These are phyloP conservation scores for Megamerina dolium DNA, from an alignment of 2,888 invertebrate species.

Conservation along the genomic window DNA sequence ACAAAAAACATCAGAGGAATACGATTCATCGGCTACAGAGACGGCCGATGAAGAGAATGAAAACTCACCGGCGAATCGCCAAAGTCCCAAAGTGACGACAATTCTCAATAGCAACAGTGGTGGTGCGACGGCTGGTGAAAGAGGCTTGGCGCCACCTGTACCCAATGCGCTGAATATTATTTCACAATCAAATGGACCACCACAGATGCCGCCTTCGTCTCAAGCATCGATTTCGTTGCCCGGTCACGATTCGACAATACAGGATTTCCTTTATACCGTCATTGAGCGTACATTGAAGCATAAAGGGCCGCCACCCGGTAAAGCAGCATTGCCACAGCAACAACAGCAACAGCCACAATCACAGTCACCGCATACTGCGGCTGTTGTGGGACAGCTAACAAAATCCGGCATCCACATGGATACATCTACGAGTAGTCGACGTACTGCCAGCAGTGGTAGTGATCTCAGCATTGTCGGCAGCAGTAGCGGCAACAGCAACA, in stretches of 20 bases:
- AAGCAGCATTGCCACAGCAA: conserved; percentile 17
- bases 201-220: conserved; percentile 11
- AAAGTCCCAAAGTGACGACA: conserved; percentile 49
- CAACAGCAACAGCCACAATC: conserved; percentile 18
- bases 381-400: conserved; percentile 11
- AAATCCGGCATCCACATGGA: conserved; percentile 9
- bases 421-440: neutral
- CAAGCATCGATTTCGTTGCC: conserved; percentile 17
- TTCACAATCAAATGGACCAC: conserved; percentile 30
- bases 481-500: conserved; percentile 23
- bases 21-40: conserved; percentile 71
- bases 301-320: conserved; percentile 48
- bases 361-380: too few species aligned
- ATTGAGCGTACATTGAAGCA: conserved; percentile 76
- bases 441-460: conserved; percentile 6
- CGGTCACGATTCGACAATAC: conserved; percentile 50
- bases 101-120: conserved; percentile 34
- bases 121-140: conserved; percentile 12
- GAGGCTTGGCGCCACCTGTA: conserved; percentile 30
- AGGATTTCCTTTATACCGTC: conserved; percentile 75
- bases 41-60: conserved; percentile 82
- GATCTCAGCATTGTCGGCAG: conserved; percentile 22
- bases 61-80: conserved; percentile 55
- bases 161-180: conserved; percentile 6
- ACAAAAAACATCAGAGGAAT: conserved; percentile 56